Evolutionary conservation across 37 sponge, comb jelly and placozoan genomes (phyloP).

Genomic region (Ephydatia muelleri): DNA sequence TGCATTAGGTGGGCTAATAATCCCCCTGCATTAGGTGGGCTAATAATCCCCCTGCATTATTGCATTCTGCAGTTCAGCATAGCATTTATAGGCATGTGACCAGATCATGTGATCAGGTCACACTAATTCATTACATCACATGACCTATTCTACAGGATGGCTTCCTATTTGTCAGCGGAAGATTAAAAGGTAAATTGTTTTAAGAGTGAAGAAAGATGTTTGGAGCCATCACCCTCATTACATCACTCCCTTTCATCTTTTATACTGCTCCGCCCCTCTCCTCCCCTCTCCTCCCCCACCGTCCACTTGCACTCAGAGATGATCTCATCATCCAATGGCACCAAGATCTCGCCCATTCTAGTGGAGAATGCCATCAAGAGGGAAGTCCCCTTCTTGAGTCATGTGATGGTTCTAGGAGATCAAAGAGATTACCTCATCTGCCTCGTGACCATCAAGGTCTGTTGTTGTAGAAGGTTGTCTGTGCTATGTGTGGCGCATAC

Average conservation of each 20-base stretch:
- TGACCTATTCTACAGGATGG: conserved; percentile 35
- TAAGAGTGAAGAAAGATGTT: too few species aligned
- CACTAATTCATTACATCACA: too few species aligned
- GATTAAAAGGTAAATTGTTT: conserved; percentile 64
- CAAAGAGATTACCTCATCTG: conserved; percentile 66
- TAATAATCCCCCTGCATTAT: too few species aligned
- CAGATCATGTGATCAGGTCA: too few species aligned
- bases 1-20: too few species aligned
- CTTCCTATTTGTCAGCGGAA: conserved; percentile 69
- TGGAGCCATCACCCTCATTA: background rate
- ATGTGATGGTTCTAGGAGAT: conserved; percentile 76
- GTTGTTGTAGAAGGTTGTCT: background rate
- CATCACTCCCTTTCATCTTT: background rate
- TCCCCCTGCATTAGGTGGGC: too few species aligned
- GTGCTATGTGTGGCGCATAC: too few species aligned
- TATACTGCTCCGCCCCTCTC: background rate
- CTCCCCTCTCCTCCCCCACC: background rate
- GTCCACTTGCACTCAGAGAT: conserved; percentile 14
- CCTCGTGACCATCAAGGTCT: conserved; percentile 68
- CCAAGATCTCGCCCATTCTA: conserved; percentile 46
- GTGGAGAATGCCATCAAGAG: conserved; percentile 48
- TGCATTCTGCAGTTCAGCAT: too few species aligned
- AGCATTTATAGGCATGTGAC: too few species aligned
- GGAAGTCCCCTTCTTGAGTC: conserved; percentile 66
- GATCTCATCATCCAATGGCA: conserved; percentile 54